Base-by-base conservation (phyloP, 2,113 vertebrate species). In the Craseonycteris thonglongyai region DNA sequence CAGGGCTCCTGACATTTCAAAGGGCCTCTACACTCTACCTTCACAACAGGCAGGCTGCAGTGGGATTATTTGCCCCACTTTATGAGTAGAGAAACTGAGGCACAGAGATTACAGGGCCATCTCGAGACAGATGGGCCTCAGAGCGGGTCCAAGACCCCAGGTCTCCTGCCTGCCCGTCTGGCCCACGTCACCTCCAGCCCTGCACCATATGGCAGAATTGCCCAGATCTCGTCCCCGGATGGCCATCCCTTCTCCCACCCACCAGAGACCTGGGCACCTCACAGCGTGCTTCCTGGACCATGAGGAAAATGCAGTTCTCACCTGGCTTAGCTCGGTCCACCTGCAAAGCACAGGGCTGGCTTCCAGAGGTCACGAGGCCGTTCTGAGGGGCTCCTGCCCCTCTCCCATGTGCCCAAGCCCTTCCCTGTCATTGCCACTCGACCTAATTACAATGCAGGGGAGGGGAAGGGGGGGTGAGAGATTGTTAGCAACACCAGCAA, bases 161-260 rank as follows among this genome's bases (percentile, higher is more conserved):
- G 80, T 51, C 59, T 85, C 61, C 89, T 33, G 45, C 68, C 75
- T 75, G 47, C 6, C 3, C 4, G 35, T 35, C 26, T 80, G 59
- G 69, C 40, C 49, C n/a, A 6, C 4, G 8, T 7, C 7, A n/a
- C 90, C 75, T 83, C 83, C 81, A 38, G 22, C 38, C 38, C 40
- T 40, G 21, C 0, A 35, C 90, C 96, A 96, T 89, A 88, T 90
- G 95, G 93, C 83, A 72, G 82, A 42, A 86, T 63, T 88, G 78
- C 89, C 96, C 65, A 47, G 79, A 89, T 78, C 90, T 63, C 65
- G 78, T 87, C 88, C 26, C 78, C 18, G 45, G 63, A 49, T 68
- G 14, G 54, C 87, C 47, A 58, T 88, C 63, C 80, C 84, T 71
- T 79, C 86, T 91, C 61, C 74, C 83, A 75, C 82, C 68, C 68